These are phyloP conservation scores for Drosophila orosa DNA, from an alignment of 1,140 invertebrate genomes.

Conservation along the genomic window DNA sequence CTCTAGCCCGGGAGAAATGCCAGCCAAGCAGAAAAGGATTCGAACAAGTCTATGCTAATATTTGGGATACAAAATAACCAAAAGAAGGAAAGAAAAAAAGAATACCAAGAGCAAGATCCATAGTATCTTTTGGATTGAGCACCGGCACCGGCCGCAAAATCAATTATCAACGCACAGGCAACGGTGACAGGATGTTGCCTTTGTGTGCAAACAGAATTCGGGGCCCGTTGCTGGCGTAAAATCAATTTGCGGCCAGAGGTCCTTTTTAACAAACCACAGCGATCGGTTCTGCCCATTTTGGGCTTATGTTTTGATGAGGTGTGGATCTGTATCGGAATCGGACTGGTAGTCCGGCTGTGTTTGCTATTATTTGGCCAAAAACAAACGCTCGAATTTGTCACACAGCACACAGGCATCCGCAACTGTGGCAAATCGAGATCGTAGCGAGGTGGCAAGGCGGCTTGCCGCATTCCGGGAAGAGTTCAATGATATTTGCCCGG, in stretches of 20 bases:
- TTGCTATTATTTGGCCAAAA: conserved; percentile 65
- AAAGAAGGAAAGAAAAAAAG: conserved; percentile 10
- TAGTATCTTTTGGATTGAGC: conserved; percentile 51
- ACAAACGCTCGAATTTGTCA: conserved; percentile 66
- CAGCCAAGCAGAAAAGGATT: conserved; percentile 65
- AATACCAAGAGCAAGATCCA: conserved; percentile 1
- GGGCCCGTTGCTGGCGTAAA: conserved; percentile 64
- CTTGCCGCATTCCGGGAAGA: conserved; percentile 68
- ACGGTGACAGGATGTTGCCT: conserved; percentile 58
- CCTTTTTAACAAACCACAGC: conserved; percentile 62
- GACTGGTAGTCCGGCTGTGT: conserved; percentile 19
- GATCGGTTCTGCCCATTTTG: conserved; percentile 50
- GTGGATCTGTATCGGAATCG: conserved; percentile 56
- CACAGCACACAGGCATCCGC: conserved; percentile 46
- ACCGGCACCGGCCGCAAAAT: conserved; percentile 70
- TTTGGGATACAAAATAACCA: conserved; percentile 44
- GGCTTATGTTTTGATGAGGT: conserved; percentile 64
- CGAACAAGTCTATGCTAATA: conserved; percentile 69
- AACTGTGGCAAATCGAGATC: conserved; percentile 58
- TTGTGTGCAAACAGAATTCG: conserved; percentile 71
- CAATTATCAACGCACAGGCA: conserved; percentile 77
- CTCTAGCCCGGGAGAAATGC: conserved; percentile 43
- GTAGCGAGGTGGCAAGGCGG: conserved; percentile 19
- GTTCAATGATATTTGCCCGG: conserved; percentile 74
- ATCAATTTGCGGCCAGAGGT: conserved; percentile 71